These are phyloP conservation scores for Bettongia penicillata DNA, from an alignment of 2,113 vertebrate species.

Conservation along the genomic window DNA sequence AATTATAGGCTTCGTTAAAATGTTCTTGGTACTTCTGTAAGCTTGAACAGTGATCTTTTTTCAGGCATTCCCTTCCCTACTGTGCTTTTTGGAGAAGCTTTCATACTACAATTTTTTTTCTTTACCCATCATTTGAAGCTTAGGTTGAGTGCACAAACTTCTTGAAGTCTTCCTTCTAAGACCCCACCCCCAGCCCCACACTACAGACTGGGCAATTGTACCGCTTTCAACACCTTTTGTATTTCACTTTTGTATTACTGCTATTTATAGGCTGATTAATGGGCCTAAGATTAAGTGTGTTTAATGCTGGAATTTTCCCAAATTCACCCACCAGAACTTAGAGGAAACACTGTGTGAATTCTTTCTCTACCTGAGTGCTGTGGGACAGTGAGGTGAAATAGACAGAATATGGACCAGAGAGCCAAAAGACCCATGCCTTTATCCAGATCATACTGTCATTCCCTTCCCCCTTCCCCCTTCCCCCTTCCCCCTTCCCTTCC, in stretches of 20 bases:
- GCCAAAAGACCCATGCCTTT: neutral
- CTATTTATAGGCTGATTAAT: neutral
- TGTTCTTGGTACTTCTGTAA: constrained; percentile 6
- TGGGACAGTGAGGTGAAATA: neutral
- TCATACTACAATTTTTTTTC: neutral
- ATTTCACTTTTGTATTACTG: neutral
- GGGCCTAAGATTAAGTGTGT: neutral
- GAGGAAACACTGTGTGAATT: neutral
- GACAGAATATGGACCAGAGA: neutral
- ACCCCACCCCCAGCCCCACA: neutral
- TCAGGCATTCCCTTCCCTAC: neutral
- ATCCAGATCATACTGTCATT: neutral
- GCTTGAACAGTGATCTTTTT: neutral
- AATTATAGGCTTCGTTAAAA: constrained; percentile 51
- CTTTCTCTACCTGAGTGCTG: neutral
- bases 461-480: too few species aligned
- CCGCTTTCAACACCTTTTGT: neutral
- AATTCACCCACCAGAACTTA: neutral
- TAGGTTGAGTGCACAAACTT: neutral
- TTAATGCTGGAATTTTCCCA: neutral
- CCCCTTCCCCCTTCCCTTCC: too few species aligned
- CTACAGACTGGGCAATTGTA: neutral
- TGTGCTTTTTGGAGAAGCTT: neutral
- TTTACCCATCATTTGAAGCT: neutral
- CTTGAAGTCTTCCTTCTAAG: neutral